Percentiles rank a stretch among this genome's conserved stretches.
Conservation (phyloP, 2,113 vertebrate genomes). For the Dipodomys spectabilis region DNA sequence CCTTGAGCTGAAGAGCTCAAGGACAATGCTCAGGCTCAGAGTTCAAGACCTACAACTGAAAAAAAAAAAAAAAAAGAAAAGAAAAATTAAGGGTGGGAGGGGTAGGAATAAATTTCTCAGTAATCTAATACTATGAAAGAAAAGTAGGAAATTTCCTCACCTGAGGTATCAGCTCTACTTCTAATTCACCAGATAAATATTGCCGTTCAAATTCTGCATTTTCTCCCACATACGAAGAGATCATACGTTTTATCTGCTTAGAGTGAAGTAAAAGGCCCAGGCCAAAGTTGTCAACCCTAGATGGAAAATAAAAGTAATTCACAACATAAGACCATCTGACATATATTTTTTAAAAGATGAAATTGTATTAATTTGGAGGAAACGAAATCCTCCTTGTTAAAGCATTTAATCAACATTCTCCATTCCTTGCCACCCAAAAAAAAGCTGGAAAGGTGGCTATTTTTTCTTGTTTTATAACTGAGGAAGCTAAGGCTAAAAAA, state of each 20-base stretch:
- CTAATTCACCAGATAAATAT: conserved; percentile 95
- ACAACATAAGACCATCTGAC: background rate
- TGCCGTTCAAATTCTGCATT: conserved; percentile 98
- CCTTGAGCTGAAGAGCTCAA: too few relatives aligned
- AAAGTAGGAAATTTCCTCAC: conserved; percentile 81
- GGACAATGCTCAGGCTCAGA: too few relatives aligned
- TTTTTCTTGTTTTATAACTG: background rate
- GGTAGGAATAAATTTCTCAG: background rate
- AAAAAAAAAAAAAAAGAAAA: too few relatives aligned
- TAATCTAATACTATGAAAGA: background rate
- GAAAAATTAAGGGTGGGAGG: background rate
- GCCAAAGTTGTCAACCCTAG: conserved; percentile 97
- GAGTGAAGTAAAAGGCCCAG: conserved; percentile 94
- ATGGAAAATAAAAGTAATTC: conserved; percentile 58
- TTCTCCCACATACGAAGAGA: conserved; percentile 98
- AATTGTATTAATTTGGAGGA: background rate
- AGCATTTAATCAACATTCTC: background rate
- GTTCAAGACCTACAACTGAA: too few relatives aligned
- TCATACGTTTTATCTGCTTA: conserved; percentile 98
- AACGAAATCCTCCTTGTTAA: background rate
- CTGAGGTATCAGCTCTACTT: conserved; percentile 98
- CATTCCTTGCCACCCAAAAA: background rate
- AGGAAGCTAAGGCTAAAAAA: conserved; percentile 18
- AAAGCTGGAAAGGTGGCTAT: background rate
- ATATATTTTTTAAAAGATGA: background rate